These are phyloP conservation scores for Oligia strigilis DNA, from an alignment of 2,888 invertebrate genomes.

Conservation along the genomic window DNA sequence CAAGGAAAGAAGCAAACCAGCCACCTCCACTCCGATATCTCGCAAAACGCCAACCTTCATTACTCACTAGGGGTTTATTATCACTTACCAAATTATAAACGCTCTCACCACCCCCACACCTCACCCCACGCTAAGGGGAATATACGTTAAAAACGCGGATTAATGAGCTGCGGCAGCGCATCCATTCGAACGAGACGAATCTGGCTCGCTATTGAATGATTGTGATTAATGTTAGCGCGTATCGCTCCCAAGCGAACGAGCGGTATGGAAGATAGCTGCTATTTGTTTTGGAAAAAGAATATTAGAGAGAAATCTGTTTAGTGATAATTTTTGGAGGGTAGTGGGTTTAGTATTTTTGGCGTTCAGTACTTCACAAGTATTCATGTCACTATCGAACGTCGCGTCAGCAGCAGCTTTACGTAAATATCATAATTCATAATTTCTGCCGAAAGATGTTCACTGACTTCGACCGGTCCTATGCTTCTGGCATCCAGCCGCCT, in stretches of 20 bases:
- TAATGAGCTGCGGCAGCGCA: conserved; percentile 65
- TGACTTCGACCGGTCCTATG: no score
- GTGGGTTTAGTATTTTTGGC: not conserved
- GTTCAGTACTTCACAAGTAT: not conserved
- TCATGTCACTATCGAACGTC: no score
- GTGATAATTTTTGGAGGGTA: not conserved
- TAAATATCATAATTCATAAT: not conserved
- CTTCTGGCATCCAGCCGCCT: not conserved
- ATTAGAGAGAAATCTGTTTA: not conserved
- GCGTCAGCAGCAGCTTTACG: not conserved
- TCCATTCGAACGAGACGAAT: conserved; percentile 62
- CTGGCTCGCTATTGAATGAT: conserved; percentile 65
- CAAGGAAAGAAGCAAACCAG: no score
- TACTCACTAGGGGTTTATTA: not conserved
- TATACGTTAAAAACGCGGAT: conserved; percentile 64
- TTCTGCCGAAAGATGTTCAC: not conserved
- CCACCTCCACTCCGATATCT: not conserved
- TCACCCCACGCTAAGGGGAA: conserved; percentile 34
- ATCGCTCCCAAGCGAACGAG: conserved; percentile 31
- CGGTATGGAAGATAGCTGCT: conserved; percentile 11
- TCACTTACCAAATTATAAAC: not conserved
- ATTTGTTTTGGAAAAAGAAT: conserved; percentile 5
- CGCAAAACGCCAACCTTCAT: not conserved
- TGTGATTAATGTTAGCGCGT: conserved; percentile 61
- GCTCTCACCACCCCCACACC: conserved; percentile 27